Conservation (phyloP, 2,888 invertebrate species). For the Tetragnatha montana region DNA sequence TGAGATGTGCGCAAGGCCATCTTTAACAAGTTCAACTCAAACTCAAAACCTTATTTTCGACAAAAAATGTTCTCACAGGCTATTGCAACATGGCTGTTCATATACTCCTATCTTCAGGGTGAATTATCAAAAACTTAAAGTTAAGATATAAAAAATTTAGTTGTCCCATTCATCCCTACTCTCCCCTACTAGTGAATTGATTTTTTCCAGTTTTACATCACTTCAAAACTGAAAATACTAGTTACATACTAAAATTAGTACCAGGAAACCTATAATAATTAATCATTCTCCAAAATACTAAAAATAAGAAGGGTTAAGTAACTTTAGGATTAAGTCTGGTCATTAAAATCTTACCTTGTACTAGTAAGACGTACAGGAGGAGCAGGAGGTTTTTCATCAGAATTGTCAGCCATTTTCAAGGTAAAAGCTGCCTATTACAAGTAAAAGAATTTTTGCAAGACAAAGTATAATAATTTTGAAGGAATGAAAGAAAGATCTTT, state of each 20-base stretch:
- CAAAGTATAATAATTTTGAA: background rate
- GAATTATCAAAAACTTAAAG: too few relatives aligned
- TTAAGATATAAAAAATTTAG: too few relatives aligned
- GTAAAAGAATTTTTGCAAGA: background rate
- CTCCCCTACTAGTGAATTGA: too few relatives aligned
- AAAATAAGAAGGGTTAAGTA: background rate
- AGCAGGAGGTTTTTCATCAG: conserved; percentile 97
- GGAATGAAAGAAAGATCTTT: background rate
- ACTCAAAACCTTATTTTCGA: too few relatives aligned
- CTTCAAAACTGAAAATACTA: too few relatives aligned
- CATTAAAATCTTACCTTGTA: conserved; percentile 83
- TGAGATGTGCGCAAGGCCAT: too few relatives aligned
- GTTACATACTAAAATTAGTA: background rate
- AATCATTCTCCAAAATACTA: background rate
- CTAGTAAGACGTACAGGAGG: conserved; percentile 97
- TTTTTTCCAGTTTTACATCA: too few relatives aligned
- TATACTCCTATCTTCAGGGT: too few relatives aligned
- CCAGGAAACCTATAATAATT: background rate
- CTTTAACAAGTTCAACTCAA: too few relatives aligned
- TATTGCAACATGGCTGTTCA: too few relatives aligned
- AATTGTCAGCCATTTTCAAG: conserved; percentile 80
- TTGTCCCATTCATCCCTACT: too few relatives aligned
- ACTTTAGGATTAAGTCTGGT: background rate
- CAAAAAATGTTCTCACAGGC: too few relatives aligned
- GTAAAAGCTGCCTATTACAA: background rate